These are phyloP conservation scores for Microtus richardsoni DNA, from an alignment of 2,113 vertebrate genomes.

Conservation along the genomic window DNA sequence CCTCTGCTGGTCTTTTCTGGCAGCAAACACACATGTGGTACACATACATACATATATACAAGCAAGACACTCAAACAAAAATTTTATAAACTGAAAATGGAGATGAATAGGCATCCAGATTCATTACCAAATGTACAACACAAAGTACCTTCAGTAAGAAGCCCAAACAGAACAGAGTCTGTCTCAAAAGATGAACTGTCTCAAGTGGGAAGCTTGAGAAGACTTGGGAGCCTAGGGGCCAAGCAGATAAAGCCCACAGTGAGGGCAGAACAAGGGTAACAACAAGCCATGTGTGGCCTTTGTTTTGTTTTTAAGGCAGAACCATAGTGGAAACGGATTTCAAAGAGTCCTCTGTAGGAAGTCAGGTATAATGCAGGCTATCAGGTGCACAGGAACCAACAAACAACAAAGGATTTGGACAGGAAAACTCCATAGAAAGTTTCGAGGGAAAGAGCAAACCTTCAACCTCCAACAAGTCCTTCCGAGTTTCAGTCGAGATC, in stretches of 20 bases:
- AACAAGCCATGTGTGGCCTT: not conserved
- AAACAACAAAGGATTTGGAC: not conserved
- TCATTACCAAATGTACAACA: conserved; percentile 17
- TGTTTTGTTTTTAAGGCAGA: not conserved
- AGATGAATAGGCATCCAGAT: not conserved
- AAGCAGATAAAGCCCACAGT: not conserved
- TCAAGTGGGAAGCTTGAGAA: conserved; percentile 8
- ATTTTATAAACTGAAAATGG: not conserved
- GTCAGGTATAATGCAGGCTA: not conserved
- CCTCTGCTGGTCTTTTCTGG: not conserved
- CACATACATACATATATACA: not conserved
- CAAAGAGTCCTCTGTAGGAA: not conserved
- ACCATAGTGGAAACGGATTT: not conserved
- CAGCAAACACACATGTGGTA: not conserved
- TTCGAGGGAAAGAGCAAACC: not conserved
- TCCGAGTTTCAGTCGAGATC: not conserved
- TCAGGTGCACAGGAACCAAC: not conserved
- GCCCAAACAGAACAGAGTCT: conserved; percentile 3
- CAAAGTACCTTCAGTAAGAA: not conserved
- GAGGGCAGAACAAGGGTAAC: not conserved
- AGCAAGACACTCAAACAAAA: not conserved
- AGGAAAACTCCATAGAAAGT: not conserved
- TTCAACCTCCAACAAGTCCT: too few relatives aligned
- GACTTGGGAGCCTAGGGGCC: not conserved
- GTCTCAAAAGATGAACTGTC: not conserved